Evolutionary conservation across 2,113 vertebrate species (phyloP).

Genomic region (Choloepus hoffmanni): DNA sequence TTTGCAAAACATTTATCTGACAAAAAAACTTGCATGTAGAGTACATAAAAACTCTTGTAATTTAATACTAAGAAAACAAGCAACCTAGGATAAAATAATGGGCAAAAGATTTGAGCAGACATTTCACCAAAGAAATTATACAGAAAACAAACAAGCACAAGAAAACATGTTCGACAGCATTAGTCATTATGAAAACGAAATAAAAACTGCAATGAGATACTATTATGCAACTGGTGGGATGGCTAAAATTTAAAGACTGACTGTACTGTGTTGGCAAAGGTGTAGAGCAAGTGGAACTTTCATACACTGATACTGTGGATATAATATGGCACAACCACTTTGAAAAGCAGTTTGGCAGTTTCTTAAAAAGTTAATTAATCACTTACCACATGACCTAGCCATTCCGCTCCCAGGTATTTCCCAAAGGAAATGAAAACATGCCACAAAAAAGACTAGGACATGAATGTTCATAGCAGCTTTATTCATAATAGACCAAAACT

Average conservation of each 20-base stretch:
- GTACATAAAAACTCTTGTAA: not conserved
- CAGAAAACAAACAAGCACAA: not conserved
- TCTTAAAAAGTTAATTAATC: not conserved
- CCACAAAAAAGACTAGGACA: not conserved
- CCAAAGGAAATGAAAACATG: not conserved
- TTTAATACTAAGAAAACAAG: not conserved
- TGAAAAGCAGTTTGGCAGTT: not conserved
- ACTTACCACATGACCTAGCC: not conserved
- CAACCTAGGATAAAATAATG: not conserved
- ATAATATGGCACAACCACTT: not conserved
- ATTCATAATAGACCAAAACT: not conserved
- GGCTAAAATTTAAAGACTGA: not conserved
- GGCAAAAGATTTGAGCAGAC: not conserved
- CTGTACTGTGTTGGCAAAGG: not conserved
- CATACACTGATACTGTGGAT: not conserved
- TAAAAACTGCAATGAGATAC: not conserved
- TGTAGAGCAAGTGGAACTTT: not conserved
- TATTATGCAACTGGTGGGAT: not conserved
- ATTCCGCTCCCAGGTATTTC: not conserved
- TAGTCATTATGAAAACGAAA: not conserved
- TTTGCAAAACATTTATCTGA: conserved; percentile 10
- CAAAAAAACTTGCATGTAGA: not conserved
- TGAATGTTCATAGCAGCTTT: not conserved
- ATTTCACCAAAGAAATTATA: not conserved
- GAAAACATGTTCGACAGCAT: not conserved